Conservation (phyloP, 1,140 invertebrate species). For the Saxidomus purpurata region DNA sequence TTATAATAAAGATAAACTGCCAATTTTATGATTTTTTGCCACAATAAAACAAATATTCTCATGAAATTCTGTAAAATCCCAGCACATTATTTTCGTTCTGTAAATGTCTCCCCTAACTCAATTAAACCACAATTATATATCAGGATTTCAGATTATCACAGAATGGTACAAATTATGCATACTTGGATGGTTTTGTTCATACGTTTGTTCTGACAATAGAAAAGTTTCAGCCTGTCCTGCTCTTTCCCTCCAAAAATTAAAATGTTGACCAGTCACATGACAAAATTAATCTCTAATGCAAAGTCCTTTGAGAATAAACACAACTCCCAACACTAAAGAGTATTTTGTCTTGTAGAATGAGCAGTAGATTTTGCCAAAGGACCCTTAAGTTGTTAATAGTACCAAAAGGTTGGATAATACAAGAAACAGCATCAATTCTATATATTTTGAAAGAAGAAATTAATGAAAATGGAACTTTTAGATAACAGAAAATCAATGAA, state of each 20-base stretch:
- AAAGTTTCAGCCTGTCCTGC: too few relatives aligned
- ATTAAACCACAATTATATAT: conserved; percentile 14
- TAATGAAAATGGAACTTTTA: not conserved
- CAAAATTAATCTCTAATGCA: not conserved
- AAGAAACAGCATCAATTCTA: too few relatives aligned
- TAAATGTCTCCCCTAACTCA: not conserved
- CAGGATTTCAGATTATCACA: conserved; percentile 20
- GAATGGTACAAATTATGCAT: conserved; percentile 1
- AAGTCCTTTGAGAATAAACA: not conserved
- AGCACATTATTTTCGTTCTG: not conserved
- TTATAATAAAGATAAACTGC: not conserved
- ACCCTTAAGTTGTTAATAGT: too few relatives aligned
- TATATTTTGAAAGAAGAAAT: too few relatives aligned
- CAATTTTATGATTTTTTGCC: not conserved
- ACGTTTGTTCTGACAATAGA: too few relatives aligned
- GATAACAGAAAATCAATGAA: not conserved
- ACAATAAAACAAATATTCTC: not conserved
- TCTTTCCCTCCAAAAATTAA: not conserved
- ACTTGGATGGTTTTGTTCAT: not conserved
- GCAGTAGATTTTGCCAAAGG: too few relatives aligned
- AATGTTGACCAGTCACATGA: not conserved
- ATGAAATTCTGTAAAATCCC: not conserved
- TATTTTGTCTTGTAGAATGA: too few relatives aligned
- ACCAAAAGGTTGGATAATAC: too few relatives aligned
- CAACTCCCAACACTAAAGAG: too few relatives aligned